phyloP scores from a whole-genome alignment of 2,888 invertebrate species.

The Syrphus vitripennis region DNA sequence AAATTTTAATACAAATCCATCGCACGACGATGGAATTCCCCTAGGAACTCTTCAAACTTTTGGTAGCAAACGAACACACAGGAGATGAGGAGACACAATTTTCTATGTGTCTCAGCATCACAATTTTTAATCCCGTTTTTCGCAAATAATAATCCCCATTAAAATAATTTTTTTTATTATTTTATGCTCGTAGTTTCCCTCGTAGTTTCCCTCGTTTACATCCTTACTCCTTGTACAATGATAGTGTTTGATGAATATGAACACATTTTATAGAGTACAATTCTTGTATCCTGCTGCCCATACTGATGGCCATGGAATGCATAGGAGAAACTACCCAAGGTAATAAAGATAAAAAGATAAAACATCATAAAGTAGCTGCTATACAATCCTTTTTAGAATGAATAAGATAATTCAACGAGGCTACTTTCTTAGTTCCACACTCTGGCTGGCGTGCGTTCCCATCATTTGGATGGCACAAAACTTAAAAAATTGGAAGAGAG shows the following conservation, averaged over 20 bases:
- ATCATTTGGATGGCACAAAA: conserved; percentile 24
- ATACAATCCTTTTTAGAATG: not conserved
- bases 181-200: conserved; percentile 18
- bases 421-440: conserved; percentile 1
- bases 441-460: conserved; percentile 7
- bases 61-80: not conserved
- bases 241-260: conserved; percentile 56
- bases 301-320: too few species aligned
- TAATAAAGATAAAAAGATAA: conserved; percentile 61
- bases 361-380: not conserved
- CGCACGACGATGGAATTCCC: not conserved
- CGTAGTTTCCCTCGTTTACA: conserved; percentile 10
- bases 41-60: conserved; percentile 1
- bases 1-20: conserved; percentile 29
- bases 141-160: conserved; percentile 62
- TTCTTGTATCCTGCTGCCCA: conserved; percentile 21
- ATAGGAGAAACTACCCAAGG: not conserved
- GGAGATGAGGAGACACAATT: conserved; percentile 14
- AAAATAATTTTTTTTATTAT: conserved; percentile 42
- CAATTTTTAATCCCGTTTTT: conserved; percentile 51
- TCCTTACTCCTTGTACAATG: conserved; percentile 26
- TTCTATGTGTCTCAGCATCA: conserved; percentile 18
- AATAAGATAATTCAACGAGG: conserved; percentile 12
- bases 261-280: conserved; percentile 46
- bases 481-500: conserved; percentile 46